Evolutionary conservation across 2,113 vertebrate species (phyloP).

Genomic region (Hemibagrus wyckioides): DNA sequence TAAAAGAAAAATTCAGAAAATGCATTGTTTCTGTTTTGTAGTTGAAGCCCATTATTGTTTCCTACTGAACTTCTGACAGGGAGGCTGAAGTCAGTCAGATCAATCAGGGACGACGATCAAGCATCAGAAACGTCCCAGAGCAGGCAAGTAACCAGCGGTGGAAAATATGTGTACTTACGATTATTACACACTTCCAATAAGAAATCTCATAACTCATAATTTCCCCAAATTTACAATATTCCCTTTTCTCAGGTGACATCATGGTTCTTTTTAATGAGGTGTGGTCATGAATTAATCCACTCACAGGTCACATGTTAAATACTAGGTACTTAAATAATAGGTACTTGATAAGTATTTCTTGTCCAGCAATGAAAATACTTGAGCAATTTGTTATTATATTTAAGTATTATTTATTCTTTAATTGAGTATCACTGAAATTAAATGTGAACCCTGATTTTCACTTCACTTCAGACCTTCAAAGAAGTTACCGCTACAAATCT

Average conservation of each 20-base stretch:
- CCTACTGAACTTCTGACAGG: slow-evolving; percentile 16
- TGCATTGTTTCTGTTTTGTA: neutral
- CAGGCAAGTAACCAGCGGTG: slow-evolving; percentile 19
- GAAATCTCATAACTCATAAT: neutral
- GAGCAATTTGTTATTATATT: neutral
- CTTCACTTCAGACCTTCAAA: too few relatives aligned
- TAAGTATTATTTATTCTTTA: neutral
- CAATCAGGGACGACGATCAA: slow-evolving; percentile 34
- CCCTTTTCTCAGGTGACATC: neutral
- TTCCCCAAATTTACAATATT: neutral
- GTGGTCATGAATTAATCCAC: neutral
- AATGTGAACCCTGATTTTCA: too few relatives aligned
- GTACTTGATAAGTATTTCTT: neutral
- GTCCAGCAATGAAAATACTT: neutral
- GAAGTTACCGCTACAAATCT: neutral
- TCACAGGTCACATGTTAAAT: neutral
- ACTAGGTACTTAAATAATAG: too few relatives aligned
- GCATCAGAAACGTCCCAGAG: slow-evolving; percentile 42
- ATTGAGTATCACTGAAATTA: neutral
- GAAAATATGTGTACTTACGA: neutral
- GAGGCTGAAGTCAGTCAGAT: slow-evolving; percentile 35
- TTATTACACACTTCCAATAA: neutral
- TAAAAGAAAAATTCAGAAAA: neutral
- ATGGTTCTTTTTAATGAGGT: neutral
- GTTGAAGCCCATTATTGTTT: neutral